phyloP scores from a whole-genome alignment of 2,113 vertebrate genomes.

The Hippocampus abdominalis region DNA sequence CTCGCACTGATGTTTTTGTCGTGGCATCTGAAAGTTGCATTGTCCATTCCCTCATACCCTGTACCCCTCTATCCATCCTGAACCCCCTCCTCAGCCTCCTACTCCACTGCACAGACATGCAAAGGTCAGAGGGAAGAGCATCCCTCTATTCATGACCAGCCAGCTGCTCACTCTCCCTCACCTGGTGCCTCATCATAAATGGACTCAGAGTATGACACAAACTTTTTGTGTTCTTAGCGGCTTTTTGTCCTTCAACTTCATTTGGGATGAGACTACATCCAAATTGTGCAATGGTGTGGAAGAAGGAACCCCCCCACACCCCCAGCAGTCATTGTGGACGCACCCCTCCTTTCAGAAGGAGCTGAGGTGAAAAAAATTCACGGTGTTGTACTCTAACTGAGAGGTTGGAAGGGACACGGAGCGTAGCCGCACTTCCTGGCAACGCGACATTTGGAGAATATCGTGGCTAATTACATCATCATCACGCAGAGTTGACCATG shows the following conservation, averaged over 20 bases:
- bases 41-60: constrained; percentile 43
- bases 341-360: constrained; percentile 57
- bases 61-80: constrained; percentile 13
- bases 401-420: constrained; percentile 31
- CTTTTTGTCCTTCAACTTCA: constrained; percentile 4
- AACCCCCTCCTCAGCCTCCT: background rate
- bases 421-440: constrained; percentile 53
- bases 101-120: constrained; percentile 14
- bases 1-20: constrained; percentile 51
- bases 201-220: background rate
- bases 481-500: constrained; percentile 33
- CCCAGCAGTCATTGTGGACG: constrained; percentile 63
- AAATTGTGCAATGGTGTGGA: constrained; percentile 48
- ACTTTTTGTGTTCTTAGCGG: background rate
- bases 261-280: constrained; percentile 2
- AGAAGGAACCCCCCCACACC: constrained; percentile 21
- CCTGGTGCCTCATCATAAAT: constrained; percentile 50
- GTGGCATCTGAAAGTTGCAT: constrained; percentile 59
- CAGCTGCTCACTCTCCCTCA: constrained; percentile 60
- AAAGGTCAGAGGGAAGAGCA: constrained; percentile 41
- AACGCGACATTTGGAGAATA: constrained; percentile 43
- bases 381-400: constrained; percentile 29
- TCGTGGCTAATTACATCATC: constrained; percentile 59
- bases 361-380: constrained; percentile 64
- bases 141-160: constrained; percentile 47